Evolutionary conservation across 2,888 invertebrate genomes (phyloP), one percentile per base, ranked within the genome.

Genomic region (Phalera bucephala): DNA sequence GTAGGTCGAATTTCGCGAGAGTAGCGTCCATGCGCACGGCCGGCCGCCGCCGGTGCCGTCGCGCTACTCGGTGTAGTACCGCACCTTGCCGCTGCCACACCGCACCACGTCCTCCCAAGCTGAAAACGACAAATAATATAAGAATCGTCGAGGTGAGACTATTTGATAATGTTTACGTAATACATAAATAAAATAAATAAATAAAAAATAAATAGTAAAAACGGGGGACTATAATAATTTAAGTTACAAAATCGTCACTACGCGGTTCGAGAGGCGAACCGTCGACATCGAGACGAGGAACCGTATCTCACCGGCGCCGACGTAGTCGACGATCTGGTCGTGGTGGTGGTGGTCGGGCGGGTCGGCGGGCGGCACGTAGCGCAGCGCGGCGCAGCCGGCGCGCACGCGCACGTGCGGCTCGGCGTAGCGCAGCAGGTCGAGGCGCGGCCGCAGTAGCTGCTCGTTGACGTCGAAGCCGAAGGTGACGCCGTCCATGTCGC

Each of bases 381-480:
- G 77, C 69, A 74, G 69, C 52, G 66, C 57, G 20, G 44, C 52
- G 40, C 59, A 43, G 45, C 60, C 68, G 20, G 63, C 60, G 11
- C 45, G 53, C 37, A 42, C 52, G 1, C 33, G 17, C 41, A 39
- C 33, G 80, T 81, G 11, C 80, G 43, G 36, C 38, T 45, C 36
- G 20, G 67, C 69, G 62, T 69, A 73, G 39, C 72, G 70, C 52
- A 79, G 47, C 40, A 76, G 59, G 70, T 76, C 77, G 62, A 73
- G 73, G 49, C 75, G 72, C 44, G 65, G 64, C 12, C 68, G 64
- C 61, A 95, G 81, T 62, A 95, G 87, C 72, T 93, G 93, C 78
- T 94, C 93, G 80, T 95, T 94, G 42, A 95, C 87, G 69, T 94
- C 95, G 80, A 95, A 95, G 8, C 95, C 95, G 78, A 96, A 96